phyloP scores from a whole-genome alignment of 2,113 vertebrate genomes.

The Dipodomys ordii region DNA sequence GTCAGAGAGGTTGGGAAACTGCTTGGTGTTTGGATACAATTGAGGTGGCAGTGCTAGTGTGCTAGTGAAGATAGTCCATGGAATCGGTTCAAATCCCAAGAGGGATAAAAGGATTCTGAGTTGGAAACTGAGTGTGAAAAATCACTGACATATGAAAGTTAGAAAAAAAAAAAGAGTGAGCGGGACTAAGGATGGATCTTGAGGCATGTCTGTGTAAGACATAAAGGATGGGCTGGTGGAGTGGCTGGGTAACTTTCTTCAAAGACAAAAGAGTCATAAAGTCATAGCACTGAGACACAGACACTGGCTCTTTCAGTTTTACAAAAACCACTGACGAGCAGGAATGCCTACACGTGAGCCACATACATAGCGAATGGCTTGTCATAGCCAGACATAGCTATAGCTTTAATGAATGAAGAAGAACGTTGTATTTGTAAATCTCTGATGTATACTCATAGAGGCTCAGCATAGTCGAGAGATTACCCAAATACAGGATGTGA shows the following conservation, averaged over 20 bases:
- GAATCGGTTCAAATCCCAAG: not conserved
- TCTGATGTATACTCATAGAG: slow-evolving; percentile 38
- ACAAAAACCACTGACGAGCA: not conserved
- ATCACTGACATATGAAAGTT: not conserved
- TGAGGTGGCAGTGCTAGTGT: not conserved
- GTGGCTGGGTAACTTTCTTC: not conserved
- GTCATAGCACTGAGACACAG: not conserved
- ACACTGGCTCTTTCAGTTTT: not conserved
- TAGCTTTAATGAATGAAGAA: slow-evolving; percentile 1
- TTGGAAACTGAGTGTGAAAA: not conserved
- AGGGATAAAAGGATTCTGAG: not conserved
- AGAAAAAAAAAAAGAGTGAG: not conserved
- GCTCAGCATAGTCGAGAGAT: not conserved
- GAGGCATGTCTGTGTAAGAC: not conserved
- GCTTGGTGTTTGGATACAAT: not conserved
- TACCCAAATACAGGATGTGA: not conserved
- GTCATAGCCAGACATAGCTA: not conserved
- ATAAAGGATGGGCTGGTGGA: not conserved
- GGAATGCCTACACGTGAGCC: not conserved
- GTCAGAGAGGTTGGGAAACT: no score
- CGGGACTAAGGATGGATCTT: not conserved
- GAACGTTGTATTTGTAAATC: not conserved
- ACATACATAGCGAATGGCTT: not conserved
- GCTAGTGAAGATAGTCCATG: not conserved
- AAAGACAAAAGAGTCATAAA: not conserved